phyloP scores from a whole-genome alignment of 2,888 invertebrate species.

The Cataglyphis livida region DNA sequence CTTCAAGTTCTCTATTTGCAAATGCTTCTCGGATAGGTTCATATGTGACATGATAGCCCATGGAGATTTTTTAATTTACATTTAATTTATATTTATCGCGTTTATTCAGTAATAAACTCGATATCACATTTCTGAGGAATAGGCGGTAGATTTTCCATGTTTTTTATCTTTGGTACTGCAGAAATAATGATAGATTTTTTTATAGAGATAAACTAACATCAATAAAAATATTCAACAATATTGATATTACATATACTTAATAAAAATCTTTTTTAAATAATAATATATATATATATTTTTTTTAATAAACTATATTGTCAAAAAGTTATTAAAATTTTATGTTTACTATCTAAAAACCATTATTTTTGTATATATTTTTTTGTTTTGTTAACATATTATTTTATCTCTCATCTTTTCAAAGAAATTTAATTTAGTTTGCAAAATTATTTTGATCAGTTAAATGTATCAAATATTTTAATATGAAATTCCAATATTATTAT shows the following conservation, averaged over 20 bases:
- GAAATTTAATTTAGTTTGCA: not conserved
- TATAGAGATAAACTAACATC: not conserved
- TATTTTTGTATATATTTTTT: not conserved
- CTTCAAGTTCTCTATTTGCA: slow-evolving; percentile 47
- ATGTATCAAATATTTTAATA: slow-evolving; percentile 32
- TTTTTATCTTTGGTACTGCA: not conserved
- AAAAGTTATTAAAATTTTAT: not conserved
- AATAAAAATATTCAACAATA: not conserved
- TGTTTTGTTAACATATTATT: not conserved
- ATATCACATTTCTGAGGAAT: not conserved
- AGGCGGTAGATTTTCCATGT: not conserved
- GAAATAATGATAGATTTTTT: not conserved
- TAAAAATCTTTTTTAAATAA: not conserved
- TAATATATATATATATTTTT: not conserved
- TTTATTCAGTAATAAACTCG: not conserved
- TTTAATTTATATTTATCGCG: slow-evolving; percentile 8
- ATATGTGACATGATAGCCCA: not conserved
- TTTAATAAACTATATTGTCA: not conserved
- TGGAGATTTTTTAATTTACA: slow-evolving; percentile 4
- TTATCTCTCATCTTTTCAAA: not conserved
- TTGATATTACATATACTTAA: not conserved
- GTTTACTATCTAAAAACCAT: slow-evolving; percentile 5
- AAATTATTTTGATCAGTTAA: slow-evolving; percentile 3
- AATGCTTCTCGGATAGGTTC: slow-evolving; percentile 50
- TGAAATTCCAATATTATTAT: slow-evolving; percentile 28